Conservation (phyloP, 2,113 vertebrate genomes). For the Paracyprichromis sp. region DNA sequence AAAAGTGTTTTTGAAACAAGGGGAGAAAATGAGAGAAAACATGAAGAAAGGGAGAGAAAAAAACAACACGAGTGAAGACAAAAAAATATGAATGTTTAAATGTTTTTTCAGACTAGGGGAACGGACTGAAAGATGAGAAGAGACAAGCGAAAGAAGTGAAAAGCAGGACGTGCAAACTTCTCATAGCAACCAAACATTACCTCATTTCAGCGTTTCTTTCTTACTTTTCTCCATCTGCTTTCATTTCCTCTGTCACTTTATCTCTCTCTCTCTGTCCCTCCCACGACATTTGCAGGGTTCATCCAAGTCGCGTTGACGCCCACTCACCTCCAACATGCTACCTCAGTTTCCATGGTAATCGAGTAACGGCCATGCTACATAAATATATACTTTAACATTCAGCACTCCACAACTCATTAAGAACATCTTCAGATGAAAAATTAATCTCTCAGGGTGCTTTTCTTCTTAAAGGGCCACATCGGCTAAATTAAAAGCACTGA, state of each 20-base stretch:
- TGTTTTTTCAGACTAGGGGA: not conserved
- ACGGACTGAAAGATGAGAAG: not conserved
- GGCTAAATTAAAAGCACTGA: not conserved
- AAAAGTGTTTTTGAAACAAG: not conserved
- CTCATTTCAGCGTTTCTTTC: not conserved
- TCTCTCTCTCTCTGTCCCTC: conserved; percentile 39
- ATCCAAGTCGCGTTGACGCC: conserved; percentile 60
- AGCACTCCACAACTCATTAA: conserved; percentile 54
- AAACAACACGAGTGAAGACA: accelerated
- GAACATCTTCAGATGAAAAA: conserved; percentile 28
- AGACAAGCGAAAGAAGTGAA: not conserved
- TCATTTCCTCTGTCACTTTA: conserved; percentile 11
- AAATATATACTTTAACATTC: conserved; percentile 60
- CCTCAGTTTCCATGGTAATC: conserved; percentile 69
- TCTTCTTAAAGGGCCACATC: conserved; percentile 11
- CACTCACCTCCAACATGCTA: conserved; percentile 61
- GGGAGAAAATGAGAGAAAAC: not conserved
- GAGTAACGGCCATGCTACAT: conserved; percentile 54
- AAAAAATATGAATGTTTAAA: not conserved
- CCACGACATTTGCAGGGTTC: conserved; percentile 66
- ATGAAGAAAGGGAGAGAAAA: not conserved
- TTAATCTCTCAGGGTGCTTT: not conserved
- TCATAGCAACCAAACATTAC: conserved; percentile 5
- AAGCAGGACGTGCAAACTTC: conserved; percentile 5
- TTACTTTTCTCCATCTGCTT: conserved; percentile 51